Evolutionary conservation across 2,888 invertebrate species (phyloP).

Genomic region (Scaeva pyrastri): DNA sequence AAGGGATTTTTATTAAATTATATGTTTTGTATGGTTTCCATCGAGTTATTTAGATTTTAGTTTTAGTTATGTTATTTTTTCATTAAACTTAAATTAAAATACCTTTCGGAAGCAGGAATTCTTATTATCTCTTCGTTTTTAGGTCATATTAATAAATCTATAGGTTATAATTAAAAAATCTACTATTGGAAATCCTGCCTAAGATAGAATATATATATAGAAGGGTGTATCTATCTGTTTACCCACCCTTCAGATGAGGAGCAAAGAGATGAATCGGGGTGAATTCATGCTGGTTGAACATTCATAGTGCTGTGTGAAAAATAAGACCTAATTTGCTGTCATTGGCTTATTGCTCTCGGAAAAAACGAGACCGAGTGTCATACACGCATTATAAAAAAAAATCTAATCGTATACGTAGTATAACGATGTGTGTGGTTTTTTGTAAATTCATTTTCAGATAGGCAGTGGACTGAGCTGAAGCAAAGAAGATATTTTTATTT

Average conservation of each 20-base stretch:
- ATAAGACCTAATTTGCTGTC: conserved; percentile 67
- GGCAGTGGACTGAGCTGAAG: not conserved
- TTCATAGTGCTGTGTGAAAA: conserved; percentile 60
- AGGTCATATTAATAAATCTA: too few relatives aligned
- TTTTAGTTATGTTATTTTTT: too few relatives aligned
- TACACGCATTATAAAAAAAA: conserved; percentile 44
- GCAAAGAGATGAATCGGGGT: not conserved
- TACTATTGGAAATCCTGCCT: not conserved
- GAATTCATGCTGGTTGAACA: conserved; percentile 36
- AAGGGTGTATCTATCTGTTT: not conserved
- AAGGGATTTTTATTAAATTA: not conserved
- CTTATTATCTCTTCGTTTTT: too few relatives aligned
- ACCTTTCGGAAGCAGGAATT: too few relatives aligned
- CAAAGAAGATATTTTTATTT: not conserved
- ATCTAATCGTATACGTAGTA: too few relatives aligned
- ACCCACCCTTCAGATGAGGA: not conserved
- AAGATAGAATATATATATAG: not conserved
- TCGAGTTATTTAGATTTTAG: too few relatives aligned
- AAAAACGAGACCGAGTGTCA: conserved; percentile 37
- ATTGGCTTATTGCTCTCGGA: conserved; percentile 35
- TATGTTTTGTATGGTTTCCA: not conserved
- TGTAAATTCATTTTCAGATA: too few relatives aligned
- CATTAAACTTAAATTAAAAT: too few relatives aligned
- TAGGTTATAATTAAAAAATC: not conserved
- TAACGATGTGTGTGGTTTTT: too few relatives aligned